A percentile compares a stretch with the other conserved stretches of the same genome.
These are phyloP conservation scores for Phasianus colchicus DNA, from an alignment of 2,113 vertebrate genomes.

Conservation along the genomic window DNA sequence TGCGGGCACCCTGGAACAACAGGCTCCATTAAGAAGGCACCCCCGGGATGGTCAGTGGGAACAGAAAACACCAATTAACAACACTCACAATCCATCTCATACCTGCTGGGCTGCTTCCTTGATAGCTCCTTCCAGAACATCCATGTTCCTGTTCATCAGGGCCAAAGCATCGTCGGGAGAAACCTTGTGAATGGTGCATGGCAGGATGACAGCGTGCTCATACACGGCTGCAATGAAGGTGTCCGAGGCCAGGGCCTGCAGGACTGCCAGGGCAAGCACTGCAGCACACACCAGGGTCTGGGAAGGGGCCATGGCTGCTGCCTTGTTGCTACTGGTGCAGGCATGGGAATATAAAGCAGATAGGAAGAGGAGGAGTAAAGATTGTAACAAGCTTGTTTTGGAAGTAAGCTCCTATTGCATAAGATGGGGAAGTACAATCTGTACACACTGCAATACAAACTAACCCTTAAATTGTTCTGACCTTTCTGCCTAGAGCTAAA, in stretches of 20 bases:
- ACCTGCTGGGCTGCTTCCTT: slow-evolving; percentile 69
- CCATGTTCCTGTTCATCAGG: slow-evolving; percentile 76
- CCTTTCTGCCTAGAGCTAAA: background rate
- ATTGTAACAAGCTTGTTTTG: background rate
- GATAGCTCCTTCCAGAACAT: slow-evolving; percentile 71
- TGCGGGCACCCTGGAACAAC: slow-evolving; percentile 70
- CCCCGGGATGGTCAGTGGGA: background rate
- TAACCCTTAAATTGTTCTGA: background rate
- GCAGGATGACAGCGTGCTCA: slow-evolving; percentile 67
- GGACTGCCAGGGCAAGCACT: background rate
- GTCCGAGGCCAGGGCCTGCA: background rate
- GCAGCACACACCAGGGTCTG: background rate
- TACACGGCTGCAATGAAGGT: slow-evolving; percentile 72
- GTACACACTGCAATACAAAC: background rate
- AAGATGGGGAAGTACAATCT: background rate
- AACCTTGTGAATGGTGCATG: background rate
- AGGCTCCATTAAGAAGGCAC: background rate
- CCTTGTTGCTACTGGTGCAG: background rate
- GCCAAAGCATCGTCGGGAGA: slow-evolving; percentile 37
- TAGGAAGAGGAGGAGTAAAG: background rate
- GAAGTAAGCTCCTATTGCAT: background rate
- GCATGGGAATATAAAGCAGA: background rate
- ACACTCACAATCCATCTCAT: fast-evolving
- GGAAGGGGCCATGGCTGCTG: background rate
- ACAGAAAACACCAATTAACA: slow-evolving; percentile 19